Conservation (phyloP, 2,888 invertebrate genomes). For the Priocnemis perturbator region DNA sequence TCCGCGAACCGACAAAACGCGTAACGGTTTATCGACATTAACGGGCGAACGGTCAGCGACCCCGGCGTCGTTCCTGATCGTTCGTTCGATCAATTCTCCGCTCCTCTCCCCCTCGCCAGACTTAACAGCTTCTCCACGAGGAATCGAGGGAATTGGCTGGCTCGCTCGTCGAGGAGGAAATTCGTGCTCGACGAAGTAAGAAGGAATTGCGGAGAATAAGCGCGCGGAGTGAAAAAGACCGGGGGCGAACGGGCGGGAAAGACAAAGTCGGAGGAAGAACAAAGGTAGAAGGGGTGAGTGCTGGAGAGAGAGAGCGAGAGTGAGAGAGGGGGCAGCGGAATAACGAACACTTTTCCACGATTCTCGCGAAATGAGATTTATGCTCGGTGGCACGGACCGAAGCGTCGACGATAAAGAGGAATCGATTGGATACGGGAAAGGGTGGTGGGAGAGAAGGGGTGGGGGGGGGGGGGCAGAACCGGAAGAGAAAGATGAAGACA, state of each 20-base stretch:
- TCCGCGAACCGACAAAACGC: too few species aligned
- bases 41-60: too few species aligned
- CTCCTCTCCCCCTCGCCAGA: too few species aligned
- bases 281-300: too few species aligned
- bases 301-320: not conserved
- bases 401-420: constrained; percentile 19
- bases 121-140: too few species aligned
- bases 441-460: not conserved
- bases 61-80: too few species aligned
- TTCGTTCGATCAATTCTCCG: too few species aligned
- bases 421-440: constrained; percentile 23
- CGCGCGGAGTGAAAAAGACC: too few species aligned
- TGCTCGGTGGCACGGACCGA: constrained; percentile 17
- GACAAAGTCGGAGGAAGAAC: not conserved
- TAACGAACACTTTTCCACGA: constrained; percentile 17
- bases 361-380: constrained; percentile 35
- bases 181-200: constrained; percentile 18
- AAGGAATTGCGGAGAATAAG: constrained; percentile 1
- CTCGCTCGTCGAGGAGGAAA: constrained; percentile 5
- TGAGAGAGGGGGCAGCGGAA: not conserved
- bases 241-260: too few species aligned
- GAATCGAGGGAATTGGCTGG: constrained; percentile 13
- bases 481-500: not conserved
- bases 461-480: not conserved
- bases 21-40: too few species aligned